Evolutionary conservation across 2,113 vertebrate species (phyloP).

Genomic region (Cynopterus brachyotis): DNA sequence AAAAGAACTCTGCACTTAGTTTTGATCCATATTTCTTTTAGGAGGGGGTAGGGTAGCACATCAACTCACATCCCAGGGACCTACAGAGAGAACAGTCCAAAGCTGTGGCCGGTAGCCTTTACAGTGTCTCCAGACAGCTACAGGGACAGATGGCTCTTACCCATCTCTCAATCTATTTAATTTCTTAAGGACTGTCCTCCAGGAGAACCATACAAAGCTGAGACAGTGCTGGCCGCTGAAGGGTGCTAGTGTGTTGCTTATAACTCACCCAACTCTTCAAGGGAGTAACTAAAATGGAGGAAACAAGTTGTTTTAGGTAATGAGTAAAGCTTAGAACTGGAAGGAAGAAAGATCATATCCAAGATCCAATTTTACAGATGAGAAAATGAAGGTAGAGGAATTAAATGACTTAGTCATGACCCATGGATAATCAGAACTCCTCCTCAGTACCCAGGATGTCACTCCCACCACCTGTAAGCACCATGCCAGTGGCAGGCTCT

Average conservation of each 20-base stretch:
- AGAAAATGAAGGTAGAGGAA: neutral
- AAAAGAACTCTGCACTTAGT: neutral
- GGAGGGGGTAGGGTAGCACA: accelerated
- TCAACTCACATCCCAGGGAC: neutral
- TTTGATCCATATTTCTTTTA: neutral
- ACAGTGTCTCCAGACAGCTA: neutral
- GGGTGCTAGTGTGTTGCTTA: neutral
- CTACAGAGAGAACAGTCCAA: neutral
- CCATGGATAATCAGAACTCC: neutral
- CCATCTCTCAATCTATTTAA: neutral
- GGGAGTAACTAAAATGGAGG: neutral
- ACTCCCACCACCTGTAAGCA: neutral
- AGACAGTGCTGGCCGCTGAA: neutral
- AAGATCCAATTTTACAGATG: neutral
- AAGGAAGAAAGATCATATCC: neutral
- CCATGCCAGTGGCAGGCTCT: neutral
- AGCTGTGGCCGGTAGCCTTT: neutral
- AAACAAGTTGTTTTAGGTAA: neutral
- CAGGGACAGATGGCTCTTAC: neutral
- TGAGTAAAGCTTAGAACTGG: neutral
- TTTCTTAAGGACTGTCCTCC: neutral
- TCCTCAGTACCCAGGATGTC: neutral
- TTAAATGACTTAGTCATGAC: neutral
- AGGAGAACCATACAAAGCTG: neutral
- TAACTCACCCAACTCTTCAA: neutral